phyloP scores from a whole-genome alignment of 2,888 invertebrate genomes.

The Macropis europaea region DNA sequence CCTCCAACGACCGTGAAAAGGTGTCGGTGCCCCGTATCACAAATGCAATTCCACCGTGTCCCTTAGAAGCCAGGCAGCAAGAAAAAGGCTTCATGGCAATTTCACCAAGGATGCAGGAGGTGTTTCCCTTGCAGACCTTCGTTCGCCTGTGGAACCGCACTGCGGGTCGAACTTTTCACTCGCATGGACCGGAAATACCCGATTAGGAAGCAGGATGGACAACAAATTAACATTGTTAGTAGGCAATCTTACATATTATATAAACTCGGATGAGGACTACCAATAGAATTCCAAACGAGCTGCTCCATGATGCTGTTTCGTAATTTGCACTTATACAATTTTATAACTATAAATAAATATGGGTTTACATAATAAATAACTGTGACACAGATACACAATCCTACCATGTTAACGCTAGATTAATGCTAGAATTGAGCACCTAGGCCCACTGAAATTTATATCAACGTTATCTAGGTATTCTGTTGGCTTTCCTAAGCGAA shows the following conservation, averaged over 20 bases:
- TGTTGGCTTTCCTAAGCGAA: no score
- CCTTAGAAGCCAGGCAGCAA: constrained; percentile 4
- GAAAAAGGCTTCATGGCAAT: constrained; percentile 32
- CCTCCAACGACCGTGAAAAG: constrained; percentile 54
- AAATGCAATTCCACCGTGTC: constrained; percentile 39
- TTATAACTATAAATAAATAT: no score
- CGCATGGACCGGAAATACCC: constrained; percentile 16
- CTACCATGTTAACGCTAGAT: no score
- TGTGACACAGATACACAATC: no score
- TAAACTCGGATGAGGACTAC: constrained; percentile 6
- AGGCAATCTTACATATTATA: constrained; percentile 21
- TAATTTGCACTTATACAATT: no score
- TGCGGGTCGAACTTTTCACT: constrained; percentile 34
- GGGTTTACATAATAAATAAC: no score
- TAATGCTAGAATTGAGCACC: no score
- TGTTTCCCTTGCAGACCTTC: constrained; percentile 2
- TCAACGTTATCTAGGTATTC: no score
- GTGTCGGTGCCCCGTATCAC: constrained; percentile 40
- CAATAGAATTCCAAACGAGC: constrained; percentile 17
- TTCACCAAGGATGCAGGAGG: constrained; percentile 21
- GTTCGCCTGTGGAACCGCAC: constrained; percentile 12
- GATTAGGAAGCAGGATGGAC: constrained; percentile 40
- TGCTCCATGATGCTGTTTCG: neutral
- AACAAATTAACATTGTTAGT: constrained; percentile 35
- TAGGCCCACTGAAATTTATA: no score